phyloP scores from a whole-genome alignment of 1,140 invertebrate species.

The Dendrolimus punctatus region DNA sequence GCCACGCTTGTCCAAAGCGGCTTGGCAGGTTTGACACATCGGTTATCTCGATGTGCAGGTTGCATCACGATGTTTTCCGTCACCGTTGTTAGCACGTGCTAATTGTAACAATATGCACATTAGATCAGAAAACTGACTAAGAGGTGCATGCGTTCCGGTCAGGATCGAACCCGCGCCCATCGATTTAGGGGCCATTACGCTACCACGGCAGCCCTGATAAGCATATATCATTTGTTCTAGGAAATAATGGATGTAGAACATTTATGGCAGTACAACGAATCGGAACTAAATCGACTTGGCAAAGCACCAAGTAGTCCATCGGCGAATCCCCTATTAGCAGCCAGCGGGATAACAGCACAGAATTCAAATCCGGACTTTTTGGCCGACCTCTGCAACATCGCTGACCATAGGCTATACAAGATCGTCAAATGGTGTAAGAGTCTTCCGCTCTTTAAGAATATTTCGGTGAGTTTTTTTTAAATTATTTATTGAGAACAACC shows the following conservation, averaged over 20 bases:
- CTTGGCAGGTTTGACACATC: too few relatives aligned
- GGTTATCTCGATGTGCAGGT: too few relatives aligned
- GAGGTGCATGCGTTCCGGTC: too few relatives aligned
- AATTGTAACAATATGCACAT: too few relatives aligned
- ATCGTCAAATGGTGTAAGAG: conserved; percentile 99
- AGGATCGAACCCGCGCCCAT: too few relatives aligned
- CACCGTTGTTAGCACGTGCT: too few relatives aligned
- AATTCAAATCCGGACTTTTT: conserved; percentile 88
- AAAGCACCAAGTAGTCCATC: conserved; percentile 56
- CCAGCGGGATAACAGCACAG: conserved; percentile 74
- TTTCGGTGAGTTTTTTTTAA: conserved; percentile 78
- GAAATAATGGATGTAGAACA: conserved; percentile 97
- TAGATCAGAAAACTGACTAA: too few relatives aligned
- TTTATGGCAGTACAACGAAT: conserved; percentile 92
- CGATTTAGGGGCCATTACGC: too few relatives aligned
- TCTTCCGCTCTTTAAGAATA: conserved; percentile 96
- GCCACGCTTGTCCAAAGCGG: too few relatives aligned
- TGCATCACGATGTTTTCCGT: too few relatives aligned
- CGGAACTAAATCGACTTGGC: conserved; percentile 75
- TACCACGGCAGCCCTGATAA: too few relatives aligned
- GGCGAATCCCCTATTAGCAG: conserved; percentile 75
- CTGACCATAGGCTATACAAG: conserved; percentile 96
- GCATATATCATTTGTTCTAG: conserved; percentile 56
- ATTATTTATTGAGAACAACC: too few relatives aligned
- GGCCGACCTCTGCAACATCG: conserved; percentile 92